Conservation (phyloP, 2,888 invertebrate species). For the Atherix ibis region DNA sequence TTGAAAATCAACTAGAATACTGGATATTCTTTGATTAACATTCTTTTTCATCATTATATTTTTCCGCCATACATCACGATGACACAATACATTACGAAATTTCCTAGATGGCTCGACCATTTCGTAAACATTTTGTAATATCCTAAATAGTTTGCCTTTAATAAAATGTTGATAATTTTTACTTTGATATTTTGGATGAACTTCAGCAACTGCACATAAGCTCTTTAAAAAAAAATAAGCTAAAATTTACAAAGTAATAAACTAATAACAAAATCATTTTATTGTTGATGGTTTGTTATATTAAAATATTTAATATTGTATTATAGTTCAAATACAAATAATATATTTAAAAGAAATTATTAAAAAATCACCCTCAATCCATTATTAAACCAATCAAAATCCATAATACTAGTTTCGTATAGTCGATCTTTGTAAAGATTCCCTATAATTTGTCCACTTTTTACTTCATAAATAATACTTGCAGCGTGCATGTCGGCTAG, state of each 20-base stretch:
- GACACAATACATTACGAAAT: conserved; percentile 35
- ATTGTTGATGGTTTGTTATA: no score
- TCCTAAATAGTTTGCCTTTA: conserved; percentile 17
- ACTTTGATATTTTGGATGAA: conserved; percentile 17
- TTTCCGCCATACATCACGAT: conserved; percentile 30
- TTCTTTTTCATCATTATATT: conserved; percentile 22
- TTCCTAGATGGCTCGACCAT: conserved; percentile 23
- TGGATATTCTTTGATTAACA: conserved; percentile 13
- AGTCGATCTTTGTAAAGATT: conserved; percentile 16
- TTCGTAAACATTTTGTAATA: conserved; percentile 18
- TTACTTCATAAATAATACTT: conserved; percentile 28
- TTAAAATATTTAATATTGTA: no score
- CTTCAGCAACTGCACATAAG: conserved; percentile 16
- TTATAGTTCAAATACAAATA: no score
- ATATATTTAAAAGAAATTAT: no score
- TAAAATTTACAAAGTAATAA: neutral
- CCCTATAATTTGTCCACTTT: conserved; percentile 16
- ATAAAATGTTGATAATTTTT: conserved; percentile 16
- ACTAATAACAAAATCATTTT: neutral
- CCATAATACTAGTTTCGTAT: conserved; percentile 17
- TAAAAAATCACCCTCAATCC: no score
- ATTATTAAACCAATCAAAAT: conserved; percentile 20
- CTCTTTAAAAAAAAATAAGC: conserved; percentile 12
- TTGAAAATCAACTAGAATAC: conserved; percentile 29
- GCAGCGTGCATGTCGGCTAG: conserved; percentile 31